Evolutionary conservation across 2,797 vertebrate genomes (phyloP).

Genomic region (Pristis pectinata): DNA sequence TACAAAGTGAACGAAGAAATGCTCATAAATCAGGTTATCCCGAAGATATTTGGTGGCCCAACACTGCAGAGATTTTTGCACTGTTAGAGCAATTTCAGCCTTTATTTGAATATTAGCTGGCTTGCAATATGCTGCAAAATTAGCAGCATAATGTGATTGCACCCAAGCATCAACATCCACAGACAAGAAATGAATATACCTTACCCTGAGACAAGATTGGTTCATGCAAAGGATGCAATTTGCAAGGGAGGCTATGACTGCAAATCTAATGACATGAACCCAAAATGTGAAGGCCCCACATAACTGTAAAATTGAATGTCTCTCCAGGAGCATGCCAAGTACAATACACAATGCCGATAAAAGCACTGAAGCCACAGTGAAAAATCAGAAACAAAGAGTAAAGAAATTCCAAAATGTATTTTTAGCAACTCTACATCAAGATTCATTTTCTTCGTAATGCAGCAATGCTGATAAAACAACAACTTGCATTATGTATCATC

Average conservation of each 20-base stretch:
- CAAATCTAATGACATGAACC: neutral
- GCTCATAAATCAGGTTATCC: too few species aligned
- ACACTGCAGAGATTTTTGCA: neutral
- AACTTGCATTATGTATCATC: neutral
- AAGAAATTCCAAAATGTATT: neutral
- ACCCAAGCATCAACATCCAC: neutral
- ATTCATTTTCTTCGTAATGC: neutral
- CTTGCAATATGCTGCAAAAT: neutral
- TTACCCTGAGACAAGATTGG: neutral
- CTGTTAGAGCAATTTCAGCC: neutral
- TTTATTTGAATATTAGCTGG: neutral
- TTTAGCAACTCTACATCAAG: neutral
- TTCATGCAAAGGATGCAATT: neutral
- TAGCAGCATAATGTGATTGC: neutral
- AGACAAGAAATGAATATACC: neutral
- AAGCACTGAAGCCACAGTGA: neutral
- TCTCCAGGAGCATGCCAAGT: neutral
- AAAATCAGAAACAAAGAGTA: neutral
- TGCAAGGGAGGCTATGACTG: neutral
- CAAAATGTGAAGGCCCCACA: neutral
- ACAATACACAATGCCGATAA: neutral
- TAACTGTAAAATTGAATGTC: neutral
- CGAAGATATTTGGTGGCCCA: neutral
- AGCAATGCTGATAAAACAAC: neutral
- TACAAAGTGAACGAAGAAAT: too few species aligned